phyloP scores from a whole-genome alignment of 2,797 vertebrate genomes.

The Vultur gryphus region DNA sequence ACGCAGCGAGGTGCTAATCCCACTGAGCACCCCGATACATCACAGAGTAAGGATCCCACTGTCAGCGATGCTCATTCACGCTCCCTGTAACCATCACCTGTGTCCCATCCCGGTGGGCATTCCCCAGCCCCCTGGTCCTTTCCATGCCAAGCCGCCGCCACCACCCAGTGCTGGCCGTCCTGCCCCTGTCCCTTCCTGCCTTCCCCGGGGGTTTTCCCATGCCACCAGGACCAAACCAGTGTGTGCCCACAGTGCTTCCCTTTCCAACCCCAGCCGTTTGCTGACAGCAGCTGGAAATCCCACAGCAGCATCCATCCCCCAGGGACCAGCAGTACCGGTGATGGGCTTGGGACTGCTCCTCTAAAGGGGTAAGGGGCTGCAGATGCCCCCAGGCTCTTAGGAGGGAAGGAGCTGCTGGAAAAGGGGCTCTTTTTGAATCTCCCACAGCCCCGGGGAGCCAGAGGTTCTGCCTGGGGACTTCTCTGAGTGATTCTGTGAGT shows the following conservation, averaged over 20 bases:
- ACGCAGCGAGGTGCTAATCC: not conserved
- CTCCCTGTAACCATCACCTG: not conserved
- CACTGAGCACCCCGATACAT: not conserved
- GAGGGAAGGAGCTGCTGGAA: not conserved
- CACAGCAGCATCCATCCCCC: not conserved
- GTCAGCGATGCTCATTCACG: accelerated
- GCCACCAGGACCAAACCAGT: accelerated
- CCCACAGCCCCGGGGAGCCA: not conserved
- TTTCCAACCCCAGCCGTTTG: not conserved
- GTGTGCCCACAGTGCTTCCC: not conserved
- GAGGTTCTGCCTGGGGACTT: not conserved
- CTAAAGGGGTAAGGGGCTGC: not conserved
- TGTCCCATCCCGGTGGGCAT: not conserved
- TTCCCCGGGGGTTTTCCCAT: not conserved
- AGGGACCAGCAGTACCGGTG: accelerated
- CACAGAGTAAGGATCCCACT: accelerated
- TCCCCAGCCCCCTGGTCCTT: not conserved
- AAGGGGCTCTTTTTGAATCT: not conserved
- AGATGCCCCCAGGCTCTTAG: too few relatives aligned
- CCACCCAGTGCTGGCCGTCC: accelerated
- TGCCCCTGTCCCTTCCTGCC: not conserved
- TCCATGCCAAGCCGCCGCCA: not conserved
- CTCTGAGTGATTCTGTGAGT: not conserved
- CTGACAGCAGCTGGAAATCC: not conserved
- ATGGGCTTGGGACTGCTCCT: not conserved